phyloP scores from a whole-genome alignment of 2,113 vertebrate genomes.

The Xiphophorus maculatus region DNA sequence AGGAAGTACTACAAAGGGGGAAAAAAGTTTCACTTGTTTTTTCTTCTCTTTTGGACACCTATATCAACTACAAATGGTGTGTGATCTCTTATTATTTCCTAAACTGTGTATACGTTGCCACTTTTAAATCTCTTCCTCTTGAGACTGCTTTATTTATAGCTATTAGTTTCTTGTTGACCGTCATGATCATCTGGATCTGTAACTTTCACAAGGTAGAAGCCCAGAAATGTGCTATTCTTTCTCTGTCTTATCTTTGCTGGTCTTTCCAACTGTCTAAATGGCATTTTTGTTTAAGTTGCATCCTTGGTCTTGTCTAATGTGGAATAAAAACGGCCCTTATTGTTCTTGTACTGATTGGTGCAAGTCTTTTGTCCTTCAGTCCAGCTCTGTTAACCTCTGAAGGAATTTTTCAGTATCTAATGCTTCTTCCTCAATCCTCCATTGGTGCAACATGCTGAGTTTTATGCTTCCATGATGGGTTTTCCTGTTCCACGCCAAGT shows the following conservation, averaged over 20 bases:
- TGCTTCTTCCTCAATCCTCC: neutral
- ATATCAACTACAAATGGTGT: neutral
- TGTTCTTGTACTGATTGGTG: neutral
- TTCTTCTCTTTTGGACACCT: neutral
- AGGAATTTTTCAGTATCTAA: neutral
- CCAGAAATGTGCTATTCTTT: no score
- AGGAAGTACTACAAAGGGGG: neutral
- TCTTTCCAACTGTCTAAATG: no score
- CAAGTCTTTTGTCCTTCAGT: neutral
- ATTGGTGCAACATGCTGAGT: neutral
- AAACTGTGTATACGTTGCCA: neutral
- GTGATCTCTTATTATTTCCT: neutral
- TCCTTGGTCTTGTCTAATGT: neutral
- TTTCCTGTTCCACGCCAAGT: neutral
- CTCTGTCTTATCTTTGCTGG: no score
- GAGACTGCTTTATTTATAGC: neutral
- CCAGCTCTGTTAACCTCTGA: neutral
- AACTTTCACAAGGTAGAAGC: no score
- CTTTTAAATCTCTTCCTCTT: neutral
- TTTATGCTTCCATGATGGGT: neutral
- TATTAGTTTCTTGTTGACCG: neutral
- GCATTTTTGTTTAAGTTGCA: no score
- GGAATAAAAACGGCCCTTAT: neutral
- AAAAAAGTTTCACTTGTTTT: neutral
- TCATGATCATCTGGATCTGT: no score